phyloP scores from a whole-genome alignment of 2,113 vertebrate genomes.

The Zeus faber region DNA sequence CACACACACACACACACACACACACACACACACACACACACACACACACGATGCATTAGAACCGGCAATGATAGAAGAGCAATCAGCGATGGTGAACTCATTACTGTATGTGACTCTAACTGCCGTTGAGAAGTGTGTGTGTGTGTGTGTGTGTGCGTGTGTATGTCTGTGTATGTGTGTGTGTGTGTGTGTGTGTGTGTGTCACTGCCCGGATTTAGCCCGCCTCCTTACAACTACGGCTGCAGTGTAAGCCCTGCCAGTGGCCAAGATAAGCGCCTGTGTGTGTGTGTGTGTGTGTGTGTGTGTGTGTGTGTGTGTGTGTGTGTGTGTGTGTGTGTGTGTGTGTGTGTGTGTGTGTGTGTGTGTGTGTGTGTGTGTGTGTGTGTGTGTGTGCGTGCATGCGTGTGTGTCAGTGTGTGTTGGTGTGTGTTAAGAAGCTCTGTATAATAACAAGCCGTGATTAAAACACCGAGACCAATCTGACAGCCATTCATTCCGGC shows the following conservation, averaged over 20 bases:
- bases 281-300: too few relatives aligned
- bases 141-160: not conserved
- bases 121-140: conserved; percentile 10
- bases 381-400: too few relatives aligned
- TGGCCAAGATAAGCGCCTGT: conserved; percentile 44
- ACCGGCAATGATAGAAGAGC: conserved; percentile 22
- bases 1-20: too few relatives aligned
- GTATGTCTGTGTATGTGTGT: not conserved
- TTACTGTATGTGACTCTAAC: conserved; percentile 23
- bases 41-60: too few relatives aligned
- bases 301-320: too few relatives aligned
- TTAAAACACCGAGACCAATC: conserved; percentile 38
- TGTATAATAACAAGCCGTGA: conserved; percentile 35
- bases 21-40: too few relatives aligned
- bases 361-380: too few relatives aligned
- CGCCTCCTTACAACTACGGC: conserved; percentile 40
- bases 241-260: conserved; percentile 37
- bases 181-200: not conserved
- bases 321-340: too few relatives aligned
- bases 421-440: too few relatives aligned
- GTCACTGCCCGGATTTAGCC: conserved; percentile 11
- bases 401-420: too few relatives aligned
- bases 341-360: too few relatives aligned
- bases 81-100: conserved; percentile 28
- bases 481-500: conserved; percentile 22